These are phyloP conservation scores for Malthinus seriepunctatus DNA, from an alignment of 2,888 invertebrate species.

Conservation along the genomic window DNA sequence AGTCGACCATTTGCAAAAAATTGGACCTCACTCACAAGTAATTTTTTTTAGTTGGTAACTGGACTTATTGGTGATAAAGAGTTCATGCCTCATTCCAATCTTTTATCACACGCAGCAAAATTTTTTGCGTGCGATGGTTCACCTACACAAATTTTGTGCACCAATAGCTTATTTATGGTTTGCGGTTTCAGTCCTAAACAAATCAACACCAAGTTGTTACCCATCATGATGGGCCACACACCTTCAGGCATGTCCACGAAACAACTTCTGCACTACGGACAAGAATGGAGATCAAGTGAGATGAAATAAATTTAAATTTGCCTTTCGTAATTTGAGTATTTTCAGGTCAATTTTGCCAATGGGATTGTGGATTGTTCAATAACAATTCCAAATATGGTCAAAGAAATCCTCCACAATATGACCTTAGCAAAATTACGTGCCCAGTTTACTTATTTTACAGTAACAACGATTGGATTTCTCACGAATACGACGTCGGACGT, in stretches of 20 bases:
- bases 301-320: constrained; percentile 33
- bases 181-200: constrained; percentile 46
- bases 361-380: too few species aligned
- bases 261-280: constrained; percentile 73
- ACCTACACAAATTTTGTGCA: constrained; percentile 7
- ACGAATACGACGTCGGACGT: constrained; percentile 33
- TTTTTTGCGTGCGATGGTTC: too few species aligned
- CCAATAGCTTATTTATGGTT: constrained; percentile 43
- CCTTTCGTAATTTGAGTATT: constrained; percentile 13
- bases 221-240: constrained; percentile 39
- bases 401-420: constrained; percentile 48
- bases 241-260: constrained; percentile 58
- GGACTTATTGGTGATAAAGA: too few species aligned
- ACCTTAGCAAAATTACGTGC: constrained; percentile 46
- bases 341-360: too few species aligned
- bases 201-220: constrained; percentile 42
- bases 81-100: too few species aligned
- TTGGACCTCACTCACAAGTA: too few species aligned
- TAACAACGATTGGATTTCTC: constrained; percentile 55
- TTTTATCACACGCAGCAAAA: too few species aligned
- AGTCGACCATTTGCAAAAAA: too few species aligned
- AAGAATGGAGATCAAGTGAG: constrained; percentile 42
- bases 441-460: constrained; percentile 54
- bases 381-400: background rate
- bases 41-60: too few species aligned